Evolutionary conservation across 1,140 invertebrate genomes (phyloP).

Genomic region (Bombyx mori): DNA sequence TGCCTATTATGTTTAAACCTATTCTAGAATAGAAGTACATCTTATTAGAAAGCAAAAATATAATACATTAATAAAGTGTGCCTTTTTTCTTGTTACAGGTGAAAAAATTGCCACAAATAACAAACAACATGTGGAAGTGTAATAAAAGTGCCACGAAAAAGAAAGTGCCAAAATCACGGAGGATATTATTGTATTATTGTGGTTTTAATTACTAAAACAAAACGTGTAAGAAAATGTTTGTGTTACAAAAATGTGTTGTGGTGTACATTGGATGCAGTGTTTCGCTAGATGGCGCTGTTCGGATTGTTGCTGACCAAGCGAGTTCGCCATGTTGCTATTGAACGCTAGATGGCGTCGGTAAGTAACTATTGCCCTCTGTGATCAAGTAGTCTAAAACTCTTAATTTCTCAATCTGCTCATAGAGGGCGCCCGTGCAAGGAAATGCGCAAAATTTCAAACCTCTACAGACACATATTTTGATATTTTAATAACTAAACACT

Average conservation of each 20-base stretch:
- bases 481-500: no score
- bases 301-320: conserved; percentile 42
- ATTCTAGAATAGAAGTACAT: no score
- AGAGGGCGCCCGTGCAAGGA: conserved; percentile 22
- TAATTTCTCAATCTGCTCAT: conserved; percentile 5
- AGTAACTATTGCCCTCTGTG: conserved; percentile 39
- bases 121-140: conserved; percentile 51
- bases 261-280: conserved; percentile 65
- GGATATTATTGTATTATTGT: neutral
- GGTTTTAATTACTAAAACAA: neutral
- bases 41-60: no score
- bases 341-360: conserved; percentile 50
- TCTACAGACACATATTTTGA: no score
- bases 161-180: conserved; percentile 31
- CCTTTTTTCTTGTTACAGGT: conserved; percentile 46
- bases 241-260: conserved; percentile 28
- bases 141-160: conserved; percentile 34
- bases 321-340: conserved; percentile 31
- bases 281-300: conserved; percentile 53
- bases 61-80: neutral
- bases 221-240: conserved; percentile 5
- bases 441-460: neutral
- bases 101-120: conserved; percentile 29
- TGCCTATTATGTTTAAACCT: no score
- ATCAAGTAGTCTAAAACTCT: conserved; percentile 18